Conservation (phyloP, 2,888 invertebrate species). For the Pseudococcus viburni region DNA sequence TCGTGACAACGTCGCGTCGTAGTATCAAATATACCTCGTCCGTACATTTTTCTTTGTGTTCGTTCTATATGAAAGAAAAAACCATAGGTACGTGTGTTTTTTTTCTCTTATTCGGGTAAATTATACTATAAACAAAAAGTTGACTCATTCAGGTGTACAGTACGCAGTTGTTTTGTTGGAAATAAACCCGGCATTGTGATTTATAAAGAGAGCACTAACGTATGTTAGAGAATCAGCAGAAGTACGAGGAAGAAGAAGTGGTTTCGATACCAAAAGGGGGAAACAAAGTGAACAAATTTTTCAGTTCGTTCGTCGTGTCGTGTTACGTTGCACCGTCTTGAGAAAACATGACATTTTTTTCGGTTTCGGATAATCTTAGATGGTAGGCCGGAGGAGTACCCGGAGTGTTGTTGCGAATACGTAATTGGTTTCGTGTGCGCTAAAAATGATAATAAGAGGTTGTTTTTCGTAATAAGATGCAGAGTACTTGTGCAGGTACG, state of each 20-base stretch:
- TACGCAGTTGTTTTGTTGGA: background rate
- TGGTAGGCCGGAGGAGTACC: background rate
- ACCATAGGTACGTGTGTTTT: background rate
- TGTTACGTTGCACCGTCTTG: background rate
- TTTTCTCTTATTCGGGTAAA: conserved; percentile 28
- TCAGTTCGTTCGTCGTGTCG: background rate
- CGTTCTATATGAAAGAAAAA: too few relatives aligned
- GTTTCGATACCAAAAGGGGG: conserved; percentile 4
- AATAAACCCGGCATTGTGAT: background rate
- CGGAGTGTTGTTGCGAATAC: background rate
- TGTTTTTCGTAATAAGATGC: conserved; percentile 33
- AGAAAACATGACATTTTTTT: background rate
- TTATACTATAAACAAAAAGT: conserved; percentile 15
- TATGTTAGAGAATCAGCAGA: background rate
- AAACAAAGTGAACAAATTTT: background rate
- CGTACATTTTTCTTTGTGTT: background rate
- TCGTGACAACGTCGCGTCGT: background rate
- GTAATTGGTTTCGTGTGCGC: conserved; percentile 34
- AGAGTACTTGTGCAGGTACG: conserved; percentile 24
- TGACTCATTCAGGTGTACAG: conserved; percentile 45
- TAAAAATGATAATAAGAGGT: conserved; percentile 36
- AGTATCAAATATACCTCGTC: background rate
- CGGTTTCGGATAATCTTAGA: background rate
- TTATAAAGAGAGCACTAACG: background rate
- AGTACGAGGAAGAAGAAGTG: conserved; percentile 17